Evolutionary conservation across 2,113 vertebrate genomes (phyloP).

Genomic region (Poecile atricapillus): DNA sequence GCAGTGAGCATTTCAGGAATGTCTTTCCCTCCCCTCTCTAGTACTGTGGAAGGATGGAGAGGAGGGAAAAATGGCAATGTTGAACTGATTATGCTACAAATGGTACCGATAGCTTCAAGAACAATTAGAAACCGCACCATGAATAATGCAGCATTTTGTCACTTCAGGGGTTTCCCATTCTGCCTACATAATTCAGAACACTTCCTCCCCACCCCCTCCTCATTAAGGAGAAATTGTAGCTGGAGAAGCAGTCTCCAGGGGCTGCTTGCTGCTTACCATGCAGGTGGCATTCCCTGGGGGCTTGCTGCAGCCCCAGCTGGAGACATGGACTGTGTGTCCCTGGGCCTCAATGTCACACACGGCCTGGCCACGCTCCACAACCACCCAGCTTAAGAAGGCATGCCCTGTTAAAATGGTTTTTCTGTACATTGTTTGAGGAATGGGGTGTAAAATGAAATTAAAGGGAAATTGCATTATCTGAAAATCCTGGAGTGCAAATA

Average conservation of each 20-base stretch:
- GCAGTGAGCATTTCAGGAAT: neutral
- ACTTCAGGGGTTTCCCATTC: conserved; percentile 71
- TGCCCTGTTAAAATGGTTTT: neutral
- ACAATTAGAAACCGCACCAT: conserved; percentile 59
- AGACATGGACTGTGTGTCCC: neutral
- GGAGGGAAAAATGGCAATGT: neutral
- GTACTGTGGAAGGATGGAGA: neutral
- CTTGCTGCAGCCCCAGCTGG: conserved; percentile 22
- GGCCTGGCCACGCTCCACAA: fast-evolving
- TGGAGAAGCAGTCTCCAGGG: neutral
- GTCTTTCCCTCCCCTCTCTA: neutral
- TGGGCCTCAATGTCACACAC: neutral
- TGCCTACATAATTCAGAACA: conserved; percentile 26
- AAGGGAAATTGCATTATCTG: neutral
- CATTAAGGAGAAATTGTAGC: neutral
- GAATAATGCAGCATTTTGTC: conserved; percentile 81
- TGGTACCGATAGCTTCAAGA: neutral
- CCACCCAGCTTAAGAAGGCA: neutral
- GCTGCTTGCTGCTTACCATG: conserved; percentile 52
- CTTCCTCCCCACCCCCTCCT: neutral
- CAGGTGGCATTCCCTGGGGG: conserved; percentile 43
- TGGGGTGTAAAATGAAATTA: neutral
- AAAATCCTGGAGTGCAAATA: neutral
- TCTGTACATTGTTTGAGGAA: neutral
- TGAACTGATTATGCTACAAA: conserved; percentile 8